Conservation (phyloP, 2,888 invertebrate genomes). For the Microctonus brassicae region DNA sequence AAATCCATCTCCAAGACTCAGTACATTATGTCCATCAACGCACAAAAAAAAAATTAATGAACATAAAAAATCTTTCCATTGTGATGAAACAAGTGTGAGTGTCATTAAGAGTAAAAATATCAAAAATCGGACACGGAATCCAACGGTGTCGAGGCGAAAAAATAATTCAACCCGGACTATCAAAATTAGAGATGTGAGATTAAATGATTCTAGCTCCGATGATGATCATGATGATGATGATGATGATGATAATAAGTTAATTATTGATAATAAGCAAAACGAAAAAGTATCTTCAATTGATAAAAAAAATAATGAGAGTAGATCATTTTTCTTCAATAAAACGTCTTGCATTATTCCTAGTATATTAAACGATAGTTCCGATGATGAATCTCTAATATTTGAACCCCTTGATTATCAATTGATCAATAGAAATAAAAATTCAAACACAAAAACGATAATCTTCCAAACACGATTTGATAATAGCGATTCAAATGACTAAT, state of each 20-base stretch:
- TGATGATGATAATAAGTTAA: neutral
- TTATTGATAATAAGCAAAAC: neutral
- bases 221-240: no score
- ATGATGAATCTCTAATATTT: neutral
- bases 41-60: neutral
- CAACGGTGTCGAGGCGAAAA: neutral
- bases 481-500: conserved; percentile 31
- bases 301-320: no score
- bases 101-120: neutral
- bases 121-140: neutral
- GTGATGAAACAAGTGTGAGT: neutral
- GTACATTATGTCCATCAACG: neutral
- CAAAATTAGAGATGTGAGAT: neutral
- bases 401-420: neutral
- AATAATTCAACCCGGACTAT: neutral
- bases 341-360: neutral
- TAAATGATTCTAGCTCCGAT: neutral
- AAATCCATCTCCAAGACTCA: neutral
- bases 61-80: neutral
- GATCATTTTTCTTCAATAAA: no score
- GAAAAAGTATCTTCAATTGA: neutral
- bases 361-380: neutral
- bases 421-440: neutral
- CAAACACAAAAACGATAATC: neutral
- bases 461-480: conserved; percentile 22